These are phyloP conservation scores for Dicyrtoma fusca DNA, from an alignment of 2,888 invertebrate genomes.

Conservation along the genomic window DNA sequence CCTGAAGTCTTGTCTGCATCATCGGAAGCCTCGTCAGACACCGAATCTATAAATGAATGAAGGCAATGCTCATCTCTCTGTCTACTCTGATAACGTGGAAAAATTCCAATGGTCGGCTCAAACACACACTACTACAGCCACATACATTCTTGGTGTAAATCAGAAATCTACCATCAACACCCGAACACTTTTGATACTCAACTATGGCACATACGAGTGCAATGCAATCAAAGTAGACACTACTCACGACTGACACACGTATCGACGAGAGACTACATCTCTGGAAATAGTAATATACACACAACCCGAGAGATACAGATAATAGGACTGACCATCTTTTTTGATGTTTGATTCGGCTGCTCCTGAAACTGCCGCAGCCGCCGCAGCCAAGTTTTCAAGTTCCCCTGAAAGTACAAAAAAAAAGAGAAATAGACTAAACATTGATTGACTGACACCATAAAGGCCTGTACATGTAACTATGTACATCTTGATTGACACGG, in stretches of 20 bases:
- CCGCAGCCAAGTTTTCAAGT: constrained; percentile 53
- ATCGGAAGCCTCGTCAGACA: constrained; percentile 43
- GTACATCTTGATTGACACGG: constrained; percentile 34
- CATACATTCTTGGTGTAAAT: not conserved
- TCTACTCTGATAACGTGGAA: constrained; percentile 10
- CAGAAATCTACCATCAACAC: constrained; percentile 1
- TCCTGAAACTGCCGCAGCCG: constrained; percentile 34
- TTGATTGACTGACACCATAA: constrained; percentile 39
- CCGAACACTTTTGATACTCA: too few species aligned
- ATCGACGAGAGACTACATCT: too few species aligned
- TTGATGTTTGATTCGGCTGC: constrained; percentile 41
- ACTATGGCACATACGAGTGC: too few species aligned
- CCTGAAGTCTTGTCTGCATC: constrained; percentile 46
- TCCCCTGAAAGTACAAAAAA: constrained; percentile 51
- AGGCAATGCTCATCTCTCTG: constrained; percentile 22
- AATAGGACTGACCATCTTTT: constrained; percentile 38
- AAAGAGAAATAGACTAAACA: constrained; percentile 28
- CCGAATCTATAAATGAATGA: constrained; percentile 38
- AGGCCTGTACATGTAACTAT: constrained; percentile 33
- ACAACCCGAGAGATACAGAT: not conserved
- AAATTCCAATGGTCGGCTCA: constrained; percentile 1
- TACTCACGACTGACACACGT: too few species aligned
- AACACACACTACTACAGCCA: too few species aligned
- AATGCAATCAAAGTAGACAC: too few species aligned
- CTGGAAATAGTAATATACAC: too few species aligned